phyloP scores from a whole-genome alignment of 2,888 invertebrate species.

The Drosophila cognata region DNA sequence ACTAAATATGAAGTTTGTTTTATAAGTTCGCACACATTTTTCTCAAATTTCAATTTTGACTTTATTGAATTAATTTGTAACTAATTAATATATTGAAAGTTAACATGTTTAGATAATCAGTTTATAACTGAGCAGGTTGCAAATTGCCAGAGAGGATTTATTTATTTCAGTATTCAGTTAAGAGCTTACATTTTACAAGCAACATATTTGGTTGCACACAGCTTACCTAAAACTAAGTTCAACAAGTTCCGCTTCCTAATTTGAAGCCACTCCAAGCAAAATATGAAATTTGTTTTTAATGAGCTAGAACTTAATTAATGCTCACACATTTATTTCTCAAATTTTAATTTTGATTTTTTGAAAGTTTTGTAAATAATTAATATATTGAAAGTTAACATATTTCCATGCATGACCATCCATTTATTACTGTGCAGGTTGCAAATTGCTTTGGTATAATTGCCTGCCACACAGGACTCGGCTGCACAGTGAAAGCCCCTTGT shows the following conservation, averaged over 20 bases:
- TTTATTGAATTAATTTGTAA: neutral
- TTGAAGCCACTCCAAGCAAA: neutral
- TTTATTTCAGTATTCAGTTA: neutral
- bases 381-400: neutral
- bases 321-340: neutral
- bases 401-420: neutral
- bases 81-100: neutral
- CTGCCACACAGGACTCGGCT: neutral
- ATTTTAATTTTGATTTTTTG: neutral
- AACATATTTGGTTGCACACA: neutral
- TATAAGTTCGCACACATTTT: neutral
- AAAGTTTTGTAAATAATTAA: neutral
- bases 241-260: neutral
- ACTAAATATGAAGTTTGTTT: neutral
- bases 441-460: constrained; percentile 15
- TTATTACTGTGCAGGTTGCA: constrained; percentile 1
- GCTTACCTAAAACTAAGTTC: neutral
- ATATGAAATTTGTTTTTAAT: neutral
- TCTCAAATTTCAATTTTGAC: neutral
- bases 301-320: neutral
- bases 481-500: neutral
- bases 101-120: too few relatives aligned
- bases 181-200: neutral
- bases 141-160: neutral
- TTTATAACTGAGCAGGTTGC: neutral